A percentile compares a stretch with the other conserved stretches of the same genome.
These are phyloP conservation scores for Anoplophora glabripennis DNA, from an alignment of 1,140 invertebrate genomes.

Conservation along the genomic window DNA sequence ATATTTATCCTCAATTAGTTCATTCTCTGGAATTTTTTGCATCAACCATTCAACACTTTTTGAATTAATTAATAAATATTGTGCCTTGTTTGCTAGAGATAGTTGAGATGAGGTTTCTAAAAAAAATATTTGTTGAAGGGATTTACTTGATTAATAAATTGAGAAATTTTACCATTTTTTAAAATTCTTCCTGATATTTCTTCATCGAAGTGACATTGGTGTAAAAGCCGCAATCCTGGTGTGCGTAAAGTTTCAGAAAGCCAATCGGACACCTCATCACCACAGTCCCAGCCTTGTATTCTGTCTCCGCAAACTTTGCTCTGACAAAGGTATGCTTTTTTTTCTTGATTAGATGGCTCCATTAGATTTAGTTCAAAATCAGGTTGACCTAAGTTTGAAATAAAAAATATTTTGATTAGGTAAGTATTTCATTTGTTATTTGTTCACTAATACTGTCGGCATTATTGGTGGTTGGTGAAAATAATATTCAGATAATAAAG, in stretches of 20 bases:
- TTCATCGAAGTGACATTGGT: constrained; percentile 52
- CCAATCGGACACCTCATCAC: constrained; percentile 74
- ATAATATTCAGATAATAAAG: too few relatives aligned
- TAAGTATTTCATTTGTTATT: constrained; percentile 5
- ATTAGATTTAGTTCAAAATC: constrained; percentile 20
- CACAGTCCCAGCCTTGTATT: constrained; percentile 79
- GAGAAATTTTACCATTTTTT: constrained; percentile 20
- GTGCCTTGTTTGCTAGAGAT: constrained; percentile 83
- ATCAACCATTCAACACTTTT: constrained; percentile 70
- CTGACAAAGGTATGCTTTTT: constrained; percentile 57
- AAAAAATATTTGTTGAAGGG: neutral
- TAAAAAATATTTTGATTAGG: constrained; percentile 6
- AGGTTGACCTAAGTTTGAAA: constrained; percentile 7
- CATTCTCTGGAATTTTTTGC: constrained; percentile 57
- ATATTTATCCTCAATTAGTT: constrained; percentile 53
- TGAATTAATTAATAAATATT: constrained; percentile 79
- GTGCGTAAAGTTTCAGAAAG: constrained; percentile 63
- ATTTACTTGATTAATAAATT: neutral
- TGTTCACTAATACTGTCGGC: neutral
- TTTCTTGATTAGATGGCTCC: neutral
- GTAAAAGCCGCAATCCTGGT: constrained; percentile 67
- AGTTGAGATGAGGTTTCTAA: constrained; percentile 48
- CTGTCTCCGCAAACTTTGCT: constrained; percentile 85
- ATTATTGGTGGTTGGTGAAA: neutral
- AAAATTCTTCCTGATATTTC: constrained; percentile 17